Evolutionary conservation across 2,113 vertebrate genomes (phyloP), one percentile per base, ranked within the genome.

Genomic region (Epinephelus lanceolatus): DNA sequence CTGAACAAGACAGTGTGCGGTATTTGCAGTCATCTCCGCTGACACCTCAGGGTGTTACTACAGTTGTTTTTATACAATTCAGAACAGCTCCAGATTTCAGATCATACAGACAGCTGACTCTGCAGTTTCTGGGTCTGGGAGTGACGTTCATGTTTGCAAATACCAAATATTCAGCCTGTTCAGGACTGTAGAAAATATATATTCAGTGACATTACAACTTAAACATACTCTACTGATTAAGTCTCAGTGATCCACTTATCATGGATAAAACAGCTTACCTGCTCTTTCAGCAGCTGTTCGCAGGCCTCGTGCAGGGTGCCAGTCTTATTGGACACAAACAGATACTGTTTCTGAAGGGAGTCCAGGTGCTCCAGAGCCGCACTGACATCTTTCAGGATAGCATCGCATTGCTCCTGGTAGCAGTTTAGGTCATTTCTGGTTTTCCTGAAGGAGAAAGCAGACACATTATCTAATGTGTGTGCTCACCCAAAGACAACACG

Each of bases 281-380:
- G 98, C 87, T 99, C 98, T 94, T 98, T 97, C 19, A 99, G 87
- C 80, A 99, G 97, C 71, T 99, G 98, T 79, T 99, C 98, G 87
- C 98, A 99, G 85, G 98, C 98, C 88, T 98, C 97, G 1, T 99
- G 98, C 1, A 99, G 92, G 0, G 98, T 96, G 42, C 98, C 98
- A 3, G 98, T 99, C 94, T 99, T 99, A 49, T 97, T 98, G 75
- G 98, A 99, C 76, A 99, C 98, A 94, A 99, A 99, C 55, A 98
- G 95, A 86, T 99, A 99, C 90, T 99, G 98, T 82, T 98, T 98
- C 90, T 99, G 97, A 78, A 99, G 94, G 1, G 98, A 98, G 71
- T 98, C 96, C 94, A 99, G 90, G 70, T 98, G 98, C 85, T 97
- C 95, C 71, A 99, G 96, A 30, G 98, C 98, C 30, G 90, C 94